A percentile compares a stretch with the other conserved stretches of the same genome.
phyloP scores from a whole-genome alignment of 2,888 invertebrate genomes.

The Apocheima hispidaria region DNA sequence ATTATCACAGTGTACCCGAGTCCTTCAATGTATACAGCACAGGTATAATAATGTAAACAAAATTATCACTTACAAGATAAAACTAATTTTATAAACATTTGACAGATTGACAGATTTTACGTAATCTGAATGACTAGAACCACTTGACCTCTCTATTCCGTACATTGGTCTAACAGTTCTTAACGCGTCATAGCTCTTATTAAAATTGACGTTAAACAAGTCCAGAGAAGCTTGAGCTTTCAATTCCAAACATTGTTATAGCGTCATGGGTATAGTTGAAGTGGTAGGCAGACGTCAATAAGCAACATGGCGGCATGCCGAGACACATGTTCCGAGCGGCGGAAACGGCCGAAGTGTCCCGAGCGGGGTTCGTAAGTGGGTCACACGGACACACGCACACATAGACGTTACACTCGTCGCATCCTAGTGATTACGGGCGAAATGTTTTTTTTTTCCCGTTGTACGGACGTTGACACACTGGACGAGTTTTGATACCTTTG shows the following conservation, averaged over 20 bases:
- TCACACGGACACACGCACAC: slow-evolving; percentile 81
- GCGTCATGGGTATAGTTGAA: slow-evolving; percentile 37
- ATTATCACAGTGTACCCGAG: background rate
- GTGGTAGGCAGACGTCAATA: slow-evolving; percentile 56
- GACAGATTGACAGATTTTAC: slow-evolving; percentile 56
- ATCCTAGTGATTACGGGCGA: slow-evolving; percentile 62
- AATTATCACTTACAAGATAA: slow-evolving; percentile 57
- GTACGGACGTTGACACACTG: slow-evolving; percentile 64
- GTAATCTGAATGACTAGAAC: slow-evolving; percentile 51
- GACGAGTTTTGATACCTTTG: slow-evolving; percentile 62
- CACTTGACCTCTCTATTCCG: slow-evolving; percentile 37
- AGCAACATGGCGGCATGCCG: slow-evolving; percentile 66
- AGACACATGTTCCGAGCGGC: slow-evolving; percentile 73
- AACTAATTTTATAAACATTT: slow-evolving; percentile 58
- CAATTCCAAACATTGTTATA: slow-evolving; percentile 22
- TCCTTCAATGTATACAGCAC: slow-evolving; percentile 15
- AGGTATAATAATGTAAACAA: slow-evolving; percentile 51
- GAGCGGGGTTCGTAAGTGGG: slow-evolving; percentile 81
- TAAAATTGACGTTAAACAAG: background rate
- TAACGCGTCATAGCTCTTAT: slow-evolving; percentile 2
- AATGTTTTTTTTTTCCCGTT: slow-evolving; percentile 58
- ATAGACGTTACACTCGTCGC: slow-evolving; percentile 49
- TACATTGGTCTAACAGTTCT: background rate
- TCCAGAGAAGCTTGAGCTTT: slow-evolving; percentile 1
- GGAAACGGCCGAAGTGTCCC: slow-evolving; percentile 73